These are phyloP conservation scores for Gymnocypris eckloni DNA, from an alignment of 2,797 vertebrate genomes.

Conservation along the genomic window DNA sequence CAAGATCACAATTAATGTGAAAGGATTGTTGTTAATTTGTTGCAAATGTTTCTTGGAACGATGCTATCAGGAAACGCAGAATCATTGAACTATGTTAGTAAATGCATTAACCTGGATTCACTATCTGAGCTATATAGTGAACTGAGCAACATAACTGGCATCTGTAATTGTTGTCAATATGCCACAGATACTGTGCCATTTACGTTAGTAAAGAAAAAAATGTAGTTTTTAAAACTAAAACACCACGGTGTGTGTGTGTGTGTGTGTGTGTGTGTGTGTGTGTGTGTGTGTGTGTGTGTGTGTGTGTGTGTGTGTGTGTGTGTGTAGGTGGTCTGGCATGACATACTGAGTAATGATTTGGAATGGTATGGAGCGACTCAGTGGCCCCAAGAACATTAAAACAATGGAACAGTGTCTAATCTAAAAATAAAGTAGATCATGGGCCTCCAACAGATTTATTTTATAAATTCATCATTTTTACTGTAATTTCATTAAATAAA, in stretches of 20 bases:
- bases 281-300: not conserved
- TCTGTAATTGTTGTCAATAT: not conserved
- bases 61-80: not conserved
- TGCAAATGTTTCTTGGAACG: not conserved
- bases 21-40: not conserved
- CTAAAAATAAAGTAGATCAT: slow-evolving; percentile 68
- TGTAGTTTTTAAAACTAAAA: slow-evolving; percentile 2
- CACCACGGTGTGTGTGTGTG: not conserved
- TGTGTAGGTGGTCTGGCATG: slow-evolving; percentile 24
- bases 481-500: not conserved
- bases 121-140: not conserved
- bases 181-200: slow-evolving; percentile 1
- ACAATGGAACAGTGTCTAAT: slow-evolving; percentile 38
- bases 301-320: not conserved
- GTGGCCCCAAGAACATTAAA: slow-evolving; percentile 25
- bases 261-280: too few species aligned
- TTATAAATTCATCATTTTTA: slow-evolving; percentile 35
- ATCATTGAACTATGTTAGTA: not conserved
- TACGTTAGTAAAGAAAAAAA: not conserved
- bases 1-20: not conserved
- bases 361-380: slow-evolving; percentile 24
- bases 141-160: not conserved
- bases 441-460: slow-evolving; percentile 8
- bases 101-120: not conserved
- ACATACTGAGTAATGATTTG: slow-evolving; percentile 36